Base-by-base conservation (phyloP, 2,113 vertebrate genomes). In the Prolemur simus region DNA sequence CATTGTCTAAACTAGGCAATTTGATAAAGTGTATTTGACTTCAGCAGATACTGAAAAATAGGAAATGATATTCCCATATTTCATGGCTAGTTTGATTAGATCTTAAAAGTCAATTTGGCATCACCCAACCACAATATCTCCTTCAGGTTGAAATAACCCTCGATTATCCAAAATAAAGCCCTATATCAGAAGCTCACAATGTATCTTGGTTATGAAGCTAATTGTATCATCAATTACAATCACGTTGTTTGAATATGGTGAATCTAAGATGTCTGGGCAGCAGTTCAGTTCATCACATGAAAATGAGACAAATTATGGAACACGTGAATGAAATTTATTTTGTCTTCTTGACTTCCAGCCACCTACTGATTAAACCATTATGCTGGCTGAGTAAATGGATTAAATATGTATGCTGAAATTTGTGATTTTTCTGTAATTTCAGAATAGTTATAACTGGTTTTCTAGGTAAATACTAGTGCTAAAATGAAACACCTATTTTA, bases 301-400 rank as follows among this genome's bases (percentile, higher is more conserved):
- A 96, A 97, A 81, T 91, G 92, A 97, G 82, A 97, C 39, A 95
- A 96, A 97, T 32, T 95, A 85, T 71, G 21, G 5, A 52, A 71
- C 68, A 18, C 5, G 47, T 95, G 95, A 98, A 77, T 78, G 54
- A 96, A 69, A 87, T 91, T 86, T 92, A 58, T 80, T 98, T 96
- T 94, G 32, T 97, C 64, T 87, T 95, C 37, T 73, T 97, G 39
- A 56, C 76, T 96, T 88, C 86, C 64, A 96, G 91, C 93, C 92
- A 96, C 97, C 97, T 97, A 89, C 96, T 96, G 95, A 89, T 83
- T 0, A 2, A 97, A 81, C 93, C 95, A 97, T 92, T 87, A 58
- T 74, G 12, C 81, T 95, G 90, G 66, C 73, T 92, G 74, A 78
- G 80, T 95, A 96, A 97, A 94, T 83, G 73, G 80, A 98, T 98